Evolutionary conservation across 1,140 invertebrate genomes (phyloP), one percentile per base, ranked within the genome.

Genomic region (Helicoverpa zea): DNA sequence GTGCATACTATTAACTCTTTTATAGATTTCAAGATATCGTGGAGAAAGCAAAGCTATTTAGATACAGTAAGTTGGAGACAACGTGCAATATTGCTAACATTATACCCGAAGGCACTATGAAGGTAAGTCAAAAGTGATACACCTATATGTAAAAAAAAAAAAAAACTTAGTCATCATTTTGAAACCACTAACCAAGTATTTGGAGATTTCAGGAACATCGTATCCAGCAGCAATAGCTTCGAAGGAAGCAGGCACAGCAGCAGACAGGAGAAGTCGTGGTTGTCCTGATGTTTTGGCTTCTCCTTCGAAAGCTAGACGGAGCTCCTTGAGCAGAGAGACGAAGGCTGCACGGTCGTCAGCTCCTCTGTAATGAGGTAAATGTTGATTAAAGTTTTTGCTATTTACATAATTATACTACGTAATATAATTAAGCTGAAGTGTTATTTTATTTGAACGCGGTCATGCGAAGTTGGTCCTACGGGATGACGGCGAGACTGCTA

Each of bases 201-300:
- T 99, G 47, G 98, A 98, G 77, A 99, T 98, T 95, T 99, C 98
- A 1, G 98, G 97, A 7, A 99, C 98, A 87, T 99, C 98, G 87
- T 98, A 98, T n/a, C 98, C 98, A 68, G 98, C 98, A 70, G 98
- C 98, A 73, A 99, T 98, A 0, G 98, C 98, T 95, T 99, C 98
- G 82, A 98, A 98, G 80, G 97, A 98, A 0, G 98, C 98, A 54
- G 98, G 98, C 0, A 99, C 98, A 4, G 98, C 98, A 23, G 98
- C 98, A 0, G 98, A 98, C 0, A 99, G 95, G 2, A 99, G 92
- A 0, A 99, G 96, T 84, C 98, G 96, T 0, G 98, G 97, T 85
- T 97, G 96, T 14, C 97, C 97, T 2, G 97, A 97, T 2, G 96
- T 96, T 89, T 97, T 97, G 0, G 97, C 97, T 96, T 98, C 98